phyloP scores from a whole-genome alignment of 2,888 invertebrate genomes.

The Lasioglossum vierecki region DNA sequence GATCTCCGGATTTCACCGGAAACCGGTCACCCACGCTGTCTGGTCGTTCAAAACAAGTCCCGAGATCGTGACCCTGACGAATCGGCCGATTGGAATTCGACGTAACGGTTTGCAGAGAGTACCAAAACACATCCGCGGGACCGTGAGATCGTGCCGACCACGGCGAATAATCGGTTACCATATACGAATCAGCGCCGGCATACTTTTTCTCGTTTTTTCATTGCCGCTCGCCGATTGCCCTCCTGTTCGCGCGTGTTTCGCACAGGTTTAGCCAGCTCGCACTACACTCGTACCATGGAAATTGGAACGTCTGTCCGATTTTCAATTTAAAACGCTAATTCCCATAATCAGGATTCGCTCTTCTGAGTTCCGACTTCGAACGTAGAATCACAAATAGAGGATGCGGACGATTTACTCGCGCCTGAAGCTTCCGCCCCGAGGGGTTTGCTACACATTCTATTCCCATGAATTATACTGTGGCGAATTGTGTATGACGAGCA shows the following conservation, averaged over 20 bases:
- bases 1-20: conserved; percentile 31
- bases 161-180: conserved; percentile 53
- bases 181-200: conserved; percentile 45
- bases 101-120: conserved; percentile 70
- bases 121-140: conserved; percentile 66
- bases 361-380: not conserved
- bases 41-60: not conserved
- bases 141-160: conserved; percentile 36
- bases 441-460: not conserved
- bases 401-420: not conserved
- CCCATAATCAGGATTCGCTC: not conserved
- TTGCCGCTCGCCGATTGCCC: conserved; percentile 7
- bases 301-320: not conserved
- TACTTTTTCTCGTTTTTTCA: conserved; percentile 45
- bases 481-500: too few species aligned
- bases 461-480: not conserved
- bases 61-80: conserved; percentile 39
- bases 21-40: conserved; percentile 48
- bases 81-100: conserved; percentile 69
- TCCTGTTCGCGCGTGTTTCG: conserved; percentile 13
- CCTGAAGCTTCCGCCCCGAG: not conserved
- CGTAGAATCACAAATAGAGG: not conserved
- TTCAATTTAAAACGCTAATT: conserved; percentile 20
- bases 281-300: not conserved
- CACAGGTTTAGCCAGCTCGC: not conserved